A percentile compares a stretch with the other conserved stretches of the same genome.
phyloP scores from a whole-genome alignment of 2,113 vertebrate genomes.

The Psephotus haematonotus region DNA sequence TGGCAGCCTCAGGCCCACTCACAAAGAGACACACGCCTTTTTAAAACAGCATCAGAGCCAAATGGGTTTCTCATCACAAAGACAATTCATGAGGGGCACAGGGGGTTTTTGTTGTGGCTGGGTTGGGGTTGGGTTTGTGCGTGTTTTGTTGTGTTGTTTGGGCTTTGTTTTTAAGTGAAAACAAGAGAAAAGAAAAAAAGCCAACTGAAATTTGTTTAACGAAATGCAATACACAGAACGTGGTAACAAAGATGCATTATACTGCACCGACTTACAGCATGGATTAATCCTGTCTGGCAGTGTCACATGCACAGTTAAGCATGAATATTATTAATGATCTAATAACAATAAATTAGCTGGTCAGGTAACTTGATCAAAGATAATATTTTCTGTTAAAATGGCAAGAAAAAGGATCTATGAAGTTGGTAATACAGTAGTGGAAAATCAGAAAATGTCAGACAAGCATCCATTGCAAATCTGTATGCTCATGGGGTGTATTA shows the following conservation, averaged over 20 bases:
- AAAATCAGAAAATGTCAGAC: neutral
- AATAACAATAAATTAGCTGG: neutral
- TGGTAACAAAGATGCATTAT: neutral
- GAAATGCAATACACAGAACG: neutral
- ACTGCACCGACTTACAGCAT: neutral
- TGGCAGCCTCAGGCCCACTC: neutral
- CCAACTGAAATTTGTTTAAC: neutral
- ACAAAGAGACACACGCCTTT: neutral
- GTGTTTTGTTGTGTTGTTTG: no score
- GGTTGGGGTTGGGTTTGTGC: accelerated
- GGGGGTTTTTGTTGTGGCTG: neutral
- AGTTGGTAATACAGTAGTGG: neutral
- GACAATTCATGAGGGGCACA: neutral
- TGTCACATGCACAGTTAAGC: neutral
- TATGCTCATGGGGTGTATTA: neutral
- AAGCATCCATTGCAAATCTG: neutral
- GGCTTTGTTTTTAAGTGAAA: neutral
- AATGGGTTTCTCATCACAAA: neutral
- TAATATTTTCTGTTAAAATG: neutral
- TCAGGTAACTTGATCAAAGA: neutral
- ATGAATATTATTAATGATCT: neutral
- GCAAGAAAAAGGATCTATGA: neutral
- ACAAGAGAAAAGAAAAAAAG: neutral
- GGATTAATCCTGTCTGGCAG: neutral
- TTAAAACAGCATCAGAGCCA: neutral